Percentiles rank a stretch among this genome's conserved stretches.
phyloP scores from a whole-genome alignment of 2,888 invertebrate species.

The Apoderus coryli region DNA sequence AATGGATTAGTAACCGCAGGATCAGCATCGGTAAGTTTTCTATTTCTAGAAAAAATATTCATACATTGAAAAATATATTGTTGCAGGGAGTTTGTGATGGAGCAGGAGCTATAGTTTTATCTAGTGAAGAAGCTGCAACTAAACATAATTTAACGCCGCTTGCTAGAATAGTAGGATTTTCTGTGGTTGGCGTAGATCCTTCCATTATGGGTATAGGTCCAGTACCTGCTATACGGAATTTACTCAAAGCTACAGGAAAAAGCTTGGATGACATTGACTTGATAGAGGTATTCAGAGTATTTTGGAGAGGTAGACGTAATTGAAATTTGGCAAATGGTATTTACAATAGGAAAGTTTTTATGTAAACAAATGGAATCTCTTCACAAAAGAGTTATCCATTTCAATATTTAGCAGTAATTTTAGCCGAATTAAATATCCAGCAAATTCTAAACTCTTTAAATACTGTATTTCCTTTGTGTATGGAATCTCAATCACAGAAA shows the following conservation, averaged over 20 bases:
- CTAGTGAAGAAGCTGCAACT: constrained; percentile 80
- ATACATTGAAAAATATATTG: not conserved
- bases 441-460: too few relatives aligned
- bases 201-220: constrained; percentile 98
- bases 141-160: constrained; percentile 71
- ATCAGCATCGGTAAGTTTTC: constrained; percentile 65
- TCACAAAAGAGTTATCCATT: too few relatives aligned
- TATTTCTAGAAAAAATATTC: not conserved
- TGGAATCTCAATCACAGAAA: too few relatives aligned
- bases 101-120: constrained; percentile 83
- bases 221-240: constrained; percentile 79
- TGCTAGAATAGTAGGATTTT: constrained; percentile 81
- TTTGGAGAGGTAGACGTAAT: too few relatives aligned
- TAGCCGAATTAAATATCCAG: too few relatives aligned
- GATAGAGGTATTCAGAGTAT: constrained; percentile 82
- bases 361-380: too few relatives aligned
- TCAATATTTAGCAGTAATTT: too few relatives aligned
- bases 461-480: too few relatives aligned
- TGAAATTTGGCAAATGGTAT: too few relatives aligned
- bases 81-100: constrained; percentile 90
- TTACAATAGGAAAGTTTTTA: too few relatives aligned
- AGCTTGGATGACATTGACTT: constrained; percentile 79
- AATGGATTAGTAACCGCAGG: constrained; percentile 91
- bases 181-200: constrained; percentile 91
- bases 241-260: constrained; percentile 66